A percentile compares a stretch with the other conserved stretches of the same genome.
Conservation (phyloP, 2,888 invertebrate species). For the Tetrapedia diversipes region DNA sequence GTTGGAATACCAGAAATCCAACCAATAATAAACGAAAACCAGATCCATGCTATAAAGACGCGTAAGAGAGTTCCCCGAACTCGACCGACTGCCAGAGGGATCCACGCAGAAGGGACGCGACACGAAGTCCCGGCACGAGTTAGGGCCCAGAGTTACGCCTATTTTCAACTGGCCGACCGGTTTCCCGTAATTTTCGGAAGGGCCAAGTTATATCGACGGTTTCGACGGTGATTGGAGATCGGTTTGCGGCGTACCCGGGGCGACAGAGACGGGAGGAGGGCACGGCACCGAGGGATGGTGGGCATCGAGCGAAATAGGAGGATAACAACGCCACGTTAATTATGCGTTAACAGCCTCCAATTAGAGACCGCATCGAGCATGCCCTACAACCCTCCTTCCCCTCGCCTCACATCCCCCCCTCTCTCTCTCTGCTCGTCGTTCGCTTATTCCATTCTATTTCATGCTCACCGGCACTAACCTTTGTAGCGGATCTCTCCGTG, state of each 20-base stretch:
- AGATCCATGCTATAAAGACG: too few species aligned
- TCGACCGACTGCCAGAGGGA: neutral
- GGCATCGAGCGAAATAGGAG: conserved; percentile 61
- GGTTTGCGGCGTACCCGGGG: conserved; percentile 56
- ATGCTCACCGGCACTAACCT: conserved; percentile 50
- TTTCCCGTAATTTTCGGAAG: conserved; percentile 73
- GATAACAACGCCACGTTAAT: conserved; percentile 74
- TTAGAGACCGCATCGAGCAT: conserved; percentile 74
- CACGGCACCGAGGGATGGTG: conserved; percentile 40
- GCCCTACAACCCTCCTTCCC: conserved; percentile 23
- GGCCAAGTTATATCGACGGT: conserved; percentile 67
- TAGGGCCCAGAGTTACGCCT: neutral
- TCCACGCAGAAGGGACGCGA: neutral
- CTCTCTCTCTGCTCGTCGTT: conserved; percentile 40
- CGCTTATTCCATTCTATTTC: conserved; percentile 45
- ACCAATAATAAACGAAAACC: too few species aligned
- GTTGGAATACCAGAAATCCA: neutral
- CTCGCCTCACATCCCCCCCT: conserved; percentile 5
- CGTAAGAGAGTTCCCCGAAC: too few species aligned
- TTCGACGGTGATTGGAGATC: conserved; percentile 71
- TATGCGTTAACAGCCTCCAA: conserved; percentile 78
- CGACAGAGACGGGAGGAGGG: conserved; percentile 48
- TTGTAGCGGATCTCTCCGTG: conserved; percentile 52
- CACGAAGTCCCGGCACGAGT: too few species aligned
- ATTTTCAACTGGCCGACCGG: conserved; percentile 68